Evolutionary conservation across 1,140 invertebrate genomes (phyloP).

Genomic region (Papilio xuthus): DNA sequence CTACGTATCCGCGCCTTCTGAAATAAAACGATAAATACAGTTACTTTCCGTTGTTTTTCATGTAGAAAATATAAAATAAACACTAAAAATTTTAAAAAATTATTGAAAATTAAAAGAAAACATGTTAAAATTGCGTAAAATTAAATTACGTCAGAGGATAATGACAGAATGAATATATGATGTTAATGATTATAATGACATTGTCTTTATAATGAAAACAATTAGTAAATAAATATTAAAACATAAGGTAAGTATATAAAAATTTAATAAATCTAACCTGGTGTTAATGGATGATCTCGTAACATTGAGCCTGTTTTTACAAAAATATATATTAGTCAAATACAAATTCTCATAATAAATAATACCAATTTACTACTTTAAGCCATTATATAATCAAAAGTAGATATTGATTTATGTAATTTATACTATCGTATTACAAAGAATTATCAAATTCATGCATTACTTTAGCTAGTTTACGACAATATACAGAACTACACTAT

Average conservation of each 20-base stretch:
- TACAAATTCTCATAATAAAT: neutral
- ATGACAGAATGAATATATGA: neutral
- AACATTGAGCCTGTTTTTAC: constrained; percentile 72
- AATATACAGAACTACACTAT: neutral
- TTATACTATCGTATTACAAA: neutral
- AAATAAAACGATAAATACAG: constrained; percentile 30
- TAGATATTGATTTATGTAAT: neutral
- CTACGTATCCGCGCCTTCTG: constrained; percentile 72
- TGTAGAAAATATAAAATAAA: constrained; percentile 7
- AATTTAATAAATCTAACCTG: constrained; percentile 54
- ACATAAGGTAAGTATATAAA: neutral
- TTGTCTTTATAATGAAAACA: neutral
- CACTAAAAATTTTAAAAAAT: neutral
- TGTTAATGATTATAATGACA: neutral
- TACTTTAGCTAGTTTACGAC: neutral
- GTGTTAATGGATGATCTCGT: constrained; percentile 76
- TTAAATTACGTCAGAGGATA: neutral
- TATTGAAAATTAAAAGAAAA: neutral
- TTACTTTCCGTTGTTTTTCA: neutral
- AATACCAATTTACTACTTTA: neutral
- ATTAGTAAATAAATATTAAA: neutral
- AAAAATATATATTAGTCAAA: constrained; percentile 29
- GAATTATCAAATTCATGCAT: neutral
- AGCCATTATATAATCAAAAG: neutral
- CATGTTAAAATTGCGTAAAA: too few species aligned